Evolutionary conservation across 2,888 invertebrate genomes (phyloP).

Genomic region (Geophilus truncorum): DNA sequence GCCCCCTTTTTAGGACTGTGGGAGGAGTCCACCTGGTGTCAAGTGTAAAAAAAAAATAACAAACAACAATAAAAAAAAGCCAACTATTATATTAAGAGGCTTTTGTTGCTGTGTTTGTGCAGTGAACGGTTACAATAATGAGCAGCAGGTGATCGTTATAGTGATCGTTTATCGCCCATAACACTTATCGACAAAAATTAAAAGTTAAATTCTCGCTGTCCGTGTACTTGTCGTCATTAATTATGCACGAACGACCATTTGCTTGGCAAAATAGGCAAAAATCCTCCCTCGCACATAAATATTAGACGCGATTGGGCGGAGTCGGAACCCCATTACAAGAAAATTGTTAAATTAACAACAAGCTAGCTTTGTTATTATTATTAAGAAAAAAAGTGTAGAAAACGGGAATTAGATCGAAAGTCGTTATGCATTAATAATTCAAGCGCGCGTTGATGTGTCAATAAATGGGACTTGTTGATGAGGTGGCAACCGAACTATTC

Average conservation of each 20-base stretch:
- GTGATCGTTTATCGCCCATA: constrained; percentile 25
- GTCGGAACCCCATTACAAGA: not conserved
- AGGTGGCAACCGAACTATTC: not conserved
- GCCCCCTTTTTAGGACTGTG: not conserved
- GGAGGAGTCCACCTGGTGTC: constrained; percentile 1
- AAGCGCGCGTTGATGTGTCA: constrained; percentile 6
- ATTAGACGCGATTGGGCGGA: constrained; percentile 3
- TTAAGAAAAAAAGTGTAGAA: not conserved
- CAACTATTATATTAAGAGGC: not conserved
- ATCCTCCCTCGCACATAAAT: constrained; percentile 1
- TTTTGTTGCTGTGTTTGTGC: not conserved
- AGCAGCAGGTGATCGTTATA: constrained; percentile 3
- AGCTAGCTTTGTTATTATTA: not conserved
- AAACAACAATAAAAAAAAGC: not conserved
- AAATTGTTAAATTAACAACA: constrained; percentile 11
- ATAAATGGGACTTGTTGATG: constrained; percentile 18
- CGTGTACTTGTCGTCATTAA: not conserved
- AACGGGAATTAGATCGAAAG: constrained; percentile 17
- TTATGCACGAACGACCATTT: not conserved
- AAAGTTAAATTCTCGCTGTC: not conserved
- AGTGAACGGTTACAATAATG: not conserved
- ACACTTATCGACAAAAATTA: constrained; percentile 27
- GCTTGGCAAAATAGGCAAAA: constrained; percentile 13
- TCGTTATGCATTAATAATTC: constrained; percentile 11
- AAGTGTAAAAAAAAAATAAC: not conserved